A percentile compares a stretch with the other conserved stretches of the same genome.
These are phyloP conservation scores for Drosophila repleta DNA, from an alignment of 1,140 invertebrate genomes.

Conservation along the genomic window DNA sequence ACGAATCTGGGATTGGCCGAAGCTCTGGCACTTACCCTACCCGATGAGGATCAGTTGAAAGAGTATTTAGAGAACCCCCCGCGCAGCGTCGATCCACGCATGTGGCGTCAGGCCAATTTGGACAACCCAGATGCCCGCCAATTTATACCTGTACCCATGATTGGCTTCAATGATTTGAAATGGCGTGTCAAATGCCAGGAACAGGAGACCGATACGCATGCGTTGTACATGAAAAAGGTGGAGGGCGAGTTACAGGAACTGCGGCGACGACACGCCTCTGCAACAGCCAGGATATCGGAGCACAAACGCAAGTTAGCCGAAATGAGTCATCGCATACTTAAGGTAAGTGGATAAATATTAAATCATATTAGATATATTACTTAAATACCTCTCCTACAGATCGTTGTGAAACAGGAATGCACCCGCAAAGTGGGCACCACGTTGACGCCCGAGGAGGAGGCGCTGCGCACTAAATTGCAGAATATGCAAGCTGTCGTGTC, in stretches of 20 bases:
- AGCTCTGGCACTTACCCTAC: constrained; percentile 87
- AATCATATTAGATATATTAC: constrained; percentile 22
- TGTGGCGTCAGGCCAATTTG: constrained; percentile 95
- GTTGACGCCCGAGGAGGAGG: constrained; percentile 95
- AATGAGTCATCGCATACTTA: constrained; percentile 90
- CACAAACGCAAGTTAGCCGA: constrained; percentile 90
- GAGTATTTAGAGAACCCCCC: constrained; percentile 96
- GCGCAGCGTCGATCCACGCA: constrained; percentile 89
- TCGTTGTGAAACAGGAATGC: constrained; percentile 94
- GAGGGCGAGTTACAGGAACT: constrained; percentile 90
- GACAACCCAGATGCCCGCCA: constrained; percentile 96
- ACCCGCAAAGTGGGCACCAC: constrained; percentile 93
- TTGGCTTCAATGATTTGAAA: constrained; percentile 92
- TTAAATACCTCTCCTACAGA: constrained; percentile 84
- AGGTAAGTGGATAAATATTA: constrained; percentile 84
- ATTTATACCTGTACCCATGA: constrained; percentile 95
- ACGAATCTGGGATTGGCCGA: constrained; percentile 87
- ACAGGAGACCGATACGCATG: constrained; percentile 91
- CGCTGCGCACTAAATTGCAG: constrained; percentile 92
- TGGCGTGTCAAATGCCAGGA: constrained; percentile 92
- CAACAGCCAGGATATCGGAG: constrained; percentile 89
- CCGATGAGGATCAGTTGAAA: constrained; percentile 91
- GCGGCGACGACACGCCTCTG: constrained; percentile 89
- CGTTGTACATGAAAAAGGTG: constrained; percentile 90
- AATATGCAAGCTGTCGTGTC: constrained; percentile 93